These are phyloP conservation scores for Gila robusta DNA, from an alignment of 2,797 vertebrate species.

Conservation along the genomic window DNA sequence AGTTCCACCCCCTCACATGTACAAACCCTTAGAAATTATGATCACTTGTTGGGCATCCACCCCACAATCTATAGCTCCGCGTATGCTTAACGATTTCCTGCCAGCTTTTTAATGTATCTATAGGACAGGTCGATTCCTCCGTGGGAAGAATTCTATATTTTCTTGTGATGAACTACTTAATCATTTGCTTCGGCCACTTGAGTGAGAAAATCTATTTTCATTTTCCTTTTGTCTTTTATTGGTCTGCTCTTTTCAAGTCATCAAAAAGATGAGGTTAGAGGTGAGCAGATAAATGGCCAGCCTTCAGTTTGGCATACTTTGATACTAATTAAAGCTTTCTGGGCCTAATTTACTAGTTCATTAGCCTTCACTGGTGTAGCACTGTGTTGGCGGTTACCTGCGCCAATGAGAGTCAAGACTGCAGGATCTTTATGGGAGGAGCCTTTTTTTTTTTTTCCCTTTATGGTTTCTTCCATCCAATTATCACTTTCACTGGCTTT, in stretches of 20 bases:
- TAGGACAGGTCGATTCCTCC: slow-evolving; percentile 77
- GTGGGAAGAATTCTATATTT: slow-evolving; percentile 83
- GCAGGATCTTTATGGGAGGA: slow-evolving; percentile 44
- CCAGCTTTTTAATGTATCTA: slow-evolving; percentile 81
- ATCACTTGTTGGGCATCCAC: slow-evolving; percentile 72
- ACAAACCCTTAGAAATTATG: slow-evolving; percentile 61
- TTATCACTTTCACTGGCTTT: slow-evolving; percentile 7
- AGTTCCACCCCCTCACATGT: slow-evolving; percentile 33
- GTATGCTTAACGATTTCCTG: slow-evolving; percentile 82
- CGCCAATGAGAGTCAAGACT: slow-evolving; percentile 43
- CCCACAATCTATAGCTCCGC: slow-evolving; percentile 73
- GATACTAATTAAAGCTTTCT: slow-evolving; percentile 76
- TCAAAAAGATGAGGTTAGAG: slow-evolving; percentile 68
- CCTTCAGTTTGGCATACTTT: slow-evolving; percentile 71
- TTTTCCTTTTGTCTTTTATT: slow-evolving; percentile 86
- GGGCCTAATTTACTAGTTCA: slow-evolving; percentile 72
- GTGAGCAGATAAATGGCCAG: slow-evolving; percentile 69
- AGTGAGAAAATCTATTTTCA: slow-evolving; percentile 80
- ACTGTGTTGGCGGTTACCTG: slow-evolving; percentile 52
- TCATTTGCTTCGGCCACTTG: slow-evolving; percentile 79
- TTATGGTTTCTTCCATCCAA: background rate
- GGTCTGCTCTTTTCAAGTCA: slow-evolving; percentile 76
- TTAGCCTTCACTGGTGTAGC: slow-evolving; percentile 62
- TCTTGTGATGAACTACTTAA: slow-evolving; percentile 81
- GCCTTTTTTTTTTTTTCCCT: background rate